Evolutionary conservation across 2,113 vertebrate genomes (phyloP).

Genomic region (Cyphomyrus plagiostoma): DNA sequence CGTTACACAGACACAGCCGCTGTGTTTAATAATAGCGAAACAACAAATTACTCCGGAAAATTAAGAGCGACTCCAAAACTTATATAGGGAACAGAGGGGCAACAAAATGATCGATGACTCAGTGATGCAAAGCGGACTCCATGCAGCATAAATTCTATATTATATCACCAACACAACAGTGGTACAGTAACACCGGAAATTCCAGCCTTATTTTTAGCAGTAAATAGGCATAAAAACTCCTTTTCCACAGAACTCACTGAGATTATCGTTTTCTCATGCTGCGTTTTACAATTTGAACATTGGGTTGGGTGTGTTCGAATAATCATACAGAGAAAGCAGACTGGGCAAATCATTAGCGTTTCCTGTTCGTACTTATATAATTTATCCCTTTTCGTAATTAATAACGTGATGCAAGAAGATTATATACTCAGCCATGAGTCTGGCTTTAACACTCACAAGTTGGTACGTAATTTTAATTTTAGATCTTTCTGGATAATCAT

Average conservation of each 20-base stretch:
- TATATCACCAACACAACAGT: background rate
- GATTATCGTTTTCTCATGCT: background rate
- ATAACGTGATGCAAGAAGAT: background rate
- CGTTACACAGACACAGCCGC: background rate
- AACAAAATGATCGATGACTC: background rate
- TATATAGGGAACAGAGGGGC: background rate
- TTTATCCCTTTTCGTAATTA: background rate
- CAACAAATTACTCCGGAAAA: background rate
- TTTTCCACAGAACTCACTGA: background rate
- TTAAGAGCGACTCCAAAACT: background rate
- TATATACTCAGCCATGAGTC: background rate
- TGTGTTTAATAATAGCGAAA: background rate
- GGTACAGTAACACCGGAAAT: background rate
- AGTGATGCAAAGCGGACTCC: background rate
- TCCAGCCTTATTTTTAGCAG: background rate
- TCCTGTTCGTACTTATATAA: background rate
- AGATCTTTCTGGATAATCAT: background rate
- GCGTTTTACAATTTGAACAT: background rate
- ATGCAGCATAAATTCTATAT: background rate
- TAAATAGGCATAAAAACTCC: background rate
- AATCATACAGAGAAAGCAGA: background rate
- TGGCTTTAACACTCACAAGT: background rate
- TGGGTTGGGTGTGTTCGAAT: background rate
- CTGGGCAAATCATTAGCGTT: background rate
- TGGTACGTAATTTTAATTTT: background rate